Conservation (phyloP, 2,888 invertebrate species). For the Odontomyia ornata region DNA sequence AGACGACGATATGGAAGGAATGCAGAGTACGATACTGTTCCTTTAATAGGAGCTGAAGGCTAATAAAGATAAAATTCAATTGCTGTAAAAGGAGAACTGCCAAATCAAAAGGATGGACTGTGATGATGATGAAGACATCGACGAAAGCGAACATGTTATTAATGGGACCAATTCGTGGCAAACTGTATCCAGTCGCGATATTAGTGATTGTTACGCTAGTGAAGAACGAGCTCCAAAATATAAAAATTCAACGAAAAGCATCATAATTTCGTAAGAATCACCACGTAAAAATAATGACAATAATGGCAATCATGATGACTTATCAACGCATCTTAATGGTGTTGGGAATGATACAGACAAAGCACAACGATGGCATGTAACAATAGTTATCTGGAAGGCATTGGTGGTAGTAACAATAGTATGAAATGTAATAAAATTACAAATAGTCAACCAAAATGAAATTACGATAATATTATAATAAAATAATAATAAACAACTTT, state of each 20-base stretch:
- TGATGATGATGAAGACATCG: neutral
- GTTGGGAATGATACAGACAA: no score
- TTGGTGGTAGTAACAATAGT: constrained; percentile 44
- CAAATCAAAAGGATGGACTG: constrained; percentile 56
- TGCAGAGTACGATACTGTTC: constrained; percentile 96
- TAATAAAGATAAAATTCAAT: constrained; percentile 74
- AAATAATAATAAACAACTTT: no score
- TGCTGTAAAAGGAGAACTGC: constrained; percentile 70
- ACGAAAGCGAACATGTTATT: constrained; percentile 26
- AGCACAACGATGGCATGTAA: constrained; percentile 38
- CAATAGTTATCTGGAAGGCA: no score
- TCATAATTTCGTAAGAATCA: constrained; percentile 28
- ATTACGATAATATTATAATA: constrained; percentile 61
- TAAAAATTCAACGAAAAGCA: constrained; percentile 41
- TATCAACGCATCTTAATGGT: no score
- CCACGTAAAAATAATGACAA: constrained; percentile 47
- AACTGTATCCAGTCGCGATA: constrained; percentile 37
- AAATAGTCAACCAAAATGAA: constrained; percentile 55
- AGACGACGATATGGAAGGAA: constrained; percentile 97
- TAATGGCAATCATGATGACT: constrained; percentile 45
- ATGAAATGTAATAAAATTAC: constrained; percentile 29
- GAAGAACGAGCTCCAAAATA: constrained; percentile 48
- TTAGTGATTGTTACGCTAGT: constrained; percentile 49
- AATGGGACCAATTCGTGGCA: constrained; percentile 47
- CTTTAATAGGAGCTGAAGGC: constrained; percentile 92